Evolutionary conservation across 2,797 vertebrate species (phyloP), one percentile per base, ranked within the genome.

Genomic region (Ispidina lecontei): DNA sequence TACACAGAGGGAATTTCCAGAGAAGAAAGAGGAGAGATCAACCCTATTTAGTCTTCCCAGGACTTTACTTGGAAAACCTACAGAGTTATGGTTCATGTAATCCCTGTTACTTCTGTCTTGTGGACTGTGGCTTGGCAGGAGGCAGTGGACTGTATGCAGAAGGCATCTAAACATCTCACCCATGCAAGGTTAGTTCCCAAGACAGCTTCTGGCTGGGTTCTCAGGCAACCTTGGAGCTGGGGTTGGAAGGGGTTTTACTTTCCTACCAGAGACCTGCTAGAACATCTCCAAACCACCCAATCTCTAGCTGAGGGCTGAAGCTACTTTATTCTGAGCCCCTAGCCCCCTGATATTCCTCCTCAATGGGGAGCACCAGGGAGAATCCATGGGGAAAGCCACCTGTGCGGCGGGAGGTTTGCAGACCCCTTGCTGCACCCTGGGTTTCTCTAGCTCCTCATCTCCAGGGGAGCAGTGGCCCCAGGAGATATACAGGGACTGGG

Each of bases 311-410:
- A 67, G 14, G 33, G 41, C 26, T 82, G 44, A 64, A 84, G 29
- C 26, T 67, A 12, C 41, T 81, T 39, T 58, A 11, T 46, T 51
- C 12, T n/a, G 22, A 73, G 37, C 7, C 20, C 37, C 31, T 25
- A 0, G 2, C 3, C 8, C 11, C 2, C n/a, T 4, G 4, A 58
- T 29, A 55, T 1, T 12, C 37, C 39, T 43, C 22, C 25, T 23
- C 1, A 0, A 2, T 4, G 2, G 31, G 29, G 19, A 59, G 10
- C 55, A 44, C 29, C 0, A 1, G 7, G 9, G 4, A 0, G 0
- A 89, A 84, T 39, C 65, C 43, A 8, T 17, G 0, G 0, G 58
- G 7, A 39, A 46, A 67, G 6, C 39, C 3, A 2, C 31, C 33
- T 1, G 21, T 1, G 0, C 0, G 1, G 12, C 0, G 0, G 6